Evolutionary conservation across 2,113 vertebrate genomes (phyloP), one percentile per base, ranked within the genome.

Genomic region (Lepidothrix coronata): DNA sequence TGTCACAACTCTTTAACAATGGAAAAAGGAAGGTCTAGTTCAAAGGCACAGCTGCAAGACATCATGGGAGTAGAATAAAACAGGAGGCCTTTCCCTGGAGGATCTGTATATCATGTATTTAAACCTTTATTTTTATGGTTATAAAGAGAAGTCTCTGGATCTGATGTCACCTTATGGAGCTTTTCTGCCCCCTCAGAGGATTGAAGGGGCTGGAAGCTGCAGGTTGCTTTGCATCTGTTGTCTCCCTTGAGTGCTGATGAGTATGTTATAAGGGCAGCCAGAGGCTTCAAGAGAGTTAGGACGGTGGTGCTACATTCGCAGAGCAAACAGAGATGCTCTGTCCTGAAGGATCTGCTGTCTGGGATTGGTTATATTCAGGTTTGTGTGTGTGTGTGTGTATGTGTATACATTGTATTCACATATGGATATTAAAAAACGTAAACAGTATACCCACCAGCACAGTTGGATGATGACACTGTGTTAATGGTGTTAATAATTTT

Each of bases 1-100:
- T 81, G 61, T 81, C 90, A 84, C 67, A 81, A 63, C 41, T 80
- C 68, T 74, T 73, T 87, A 88, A 88, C 67, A 80, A 54, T 73
- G 71, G 58, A 23, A 82, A 23, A 75, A 81, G n/a, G 83, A 85
- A 85, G 15, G 59, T 57, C 63, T 57, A 61, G 73, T 92, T 92
- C 93, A 95, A 92, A 96, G 80, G 84, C 86, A 81, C 84, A 95
- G 86, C 84, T 93, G 85, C 1, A 5, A 44, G 72, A 77, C 65
- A 61, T 83, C 7, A 6, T n/a, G 39, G 65, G 27, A 75, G 24
- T 1, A 63, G 72, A 67, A 78, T 65, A 86, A 84, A 91, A 57
- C 33, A 78, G 43, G 24, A 80, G 48, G 52, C 23, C 23, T 78
- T 87, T 65, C 33, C 49, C 71, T 75, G 62, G 58, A 75, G 57